phyloP scores from a whole-genome alignment of 2,797 vertebrate genomes.

The Odontamblyopus lacepedii region DNA sequence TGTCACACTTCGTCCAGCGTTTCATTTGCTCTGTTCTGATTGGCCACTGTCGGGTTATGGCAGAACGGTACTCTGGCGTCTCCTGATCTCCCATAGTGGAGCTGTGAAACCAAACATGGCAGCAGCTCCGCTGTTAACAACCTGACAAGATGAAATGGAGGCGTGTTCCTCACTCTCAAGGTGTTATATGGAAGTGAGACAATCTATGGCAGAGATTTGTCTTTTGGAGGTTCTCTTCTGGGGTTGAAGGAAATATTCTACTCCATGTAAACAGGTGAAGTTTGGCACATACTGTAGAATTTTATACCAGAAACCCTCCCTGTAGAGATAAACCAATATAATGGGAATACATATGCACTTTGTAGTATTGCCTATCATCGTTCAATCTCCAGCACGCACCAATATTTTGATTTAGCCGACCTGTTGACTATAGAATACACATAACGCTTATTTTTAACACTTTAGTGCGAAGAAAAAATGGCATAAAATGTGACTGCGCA shows the following conservation, averaged over 20 bases:
- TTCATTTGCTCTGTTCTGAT: conserved; percentile 12
- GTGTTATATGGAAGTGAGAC: background rate
- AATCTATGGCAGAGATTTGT: background rate
- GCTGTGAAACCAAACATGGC: conserved; percentile 8
- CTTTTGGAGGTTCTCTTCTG: background rate
- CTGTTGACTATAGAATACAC: no score
- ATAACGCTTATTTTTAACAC: no score
- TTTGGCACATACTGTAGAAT: background rate
- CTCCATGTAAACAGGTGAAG: background rate
- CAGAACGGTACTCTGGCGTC: conserved; percentile 9
- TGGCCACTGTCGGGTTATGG: conserved; percentile 18
- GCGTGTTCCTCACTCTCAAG: background rate
- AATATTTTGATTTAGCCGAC: no score
- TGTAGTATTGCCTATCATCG: no score
- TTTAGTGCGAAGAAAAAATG: no score
- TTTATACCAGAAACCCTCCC: background rate
- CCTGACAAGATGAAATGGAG: background rate
- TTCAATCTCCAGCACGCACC: no score
- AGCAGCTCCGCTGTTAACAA: background rate
- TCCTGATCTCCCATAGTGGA: conserved; percentile 10
- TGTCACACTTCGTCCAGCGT: conserved; percentile 11
- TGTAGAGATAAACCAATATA: no score
- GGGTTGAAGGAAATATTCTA: background rate
- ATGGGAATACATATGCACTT: no score
- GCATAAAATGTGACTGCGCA: no score